Evolutionary conservation across 2,797 vertebrate genomes (phyloP).

Genomic region (Chelidonichthys spinosus): DNA sequence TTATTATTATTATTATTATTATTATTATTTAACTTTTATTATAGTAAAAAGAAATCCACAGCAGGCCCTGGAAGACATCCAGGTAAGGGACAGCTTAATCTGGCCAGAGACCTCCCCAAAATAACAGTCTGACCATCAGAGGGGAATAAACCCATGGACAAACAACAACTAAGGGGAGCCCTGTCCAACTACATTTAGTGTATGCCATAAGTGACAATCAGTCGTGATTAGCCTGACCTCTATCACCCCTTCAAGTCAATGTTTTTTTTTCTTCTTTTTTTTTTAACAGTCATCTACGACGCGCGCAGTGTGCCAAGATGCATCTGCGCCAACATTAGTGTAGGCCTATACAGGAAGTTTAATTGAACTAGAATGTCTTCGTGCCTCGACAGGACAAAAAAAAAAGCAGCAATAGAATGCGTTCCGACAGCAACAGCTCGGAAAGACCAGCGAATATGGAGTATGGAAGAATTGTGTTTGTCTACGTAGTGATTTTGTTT

Average conservation of each 20-base stretch:
- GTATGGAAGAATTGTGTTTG: slow-evolving; percentile 56
- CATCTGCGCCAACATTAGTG: not conserved
- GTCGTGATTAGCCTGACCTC: not conserved
- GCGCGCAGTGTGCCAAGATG: slow-evolving; percentile 8
- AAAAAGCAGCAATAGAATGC: slow-evolving; percentile 30
- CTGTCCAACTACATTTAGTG: not conserved
- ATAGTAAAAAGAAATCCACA: not conserved
- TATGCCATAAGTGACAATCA: not conserved
- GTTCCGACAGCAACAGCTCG: slow-evolving; percentile 37
- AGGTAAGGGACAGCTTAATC: too few species aligned
- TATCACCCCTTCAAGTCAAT: not conserved
- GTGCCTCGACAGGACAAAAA: too few species aligned
- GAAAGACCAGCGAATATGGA: slow-evolving; percentile 4
- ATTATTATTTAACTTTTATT: too few species aligned
- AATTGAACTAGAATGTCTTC: not conserved
- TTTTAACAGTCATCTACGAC: not conserved
- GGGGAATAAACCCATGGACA: too few species aligned
- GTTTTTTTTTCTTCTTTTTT: not conserved
- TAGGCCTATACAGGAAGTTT: too few species aligned
- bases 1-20: too few species aligned
- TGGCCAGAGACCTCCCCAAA: too few species aligned
- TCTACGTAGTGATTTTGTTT: slow-evolving; percentile 84
- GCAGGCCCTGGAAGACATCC: not conserved
- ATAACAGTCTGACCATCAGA: too few species aligned
- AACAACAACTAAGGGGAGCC: too few species aligned